A percentile compares a stretch with the other conserved stretches of the same genome.
These are phyloP conservation scores for Oreotrochilus melanogaster DNA, from an alignment of 2,113 vertebrate genomes.

Conservation along the genomic window DNA sequence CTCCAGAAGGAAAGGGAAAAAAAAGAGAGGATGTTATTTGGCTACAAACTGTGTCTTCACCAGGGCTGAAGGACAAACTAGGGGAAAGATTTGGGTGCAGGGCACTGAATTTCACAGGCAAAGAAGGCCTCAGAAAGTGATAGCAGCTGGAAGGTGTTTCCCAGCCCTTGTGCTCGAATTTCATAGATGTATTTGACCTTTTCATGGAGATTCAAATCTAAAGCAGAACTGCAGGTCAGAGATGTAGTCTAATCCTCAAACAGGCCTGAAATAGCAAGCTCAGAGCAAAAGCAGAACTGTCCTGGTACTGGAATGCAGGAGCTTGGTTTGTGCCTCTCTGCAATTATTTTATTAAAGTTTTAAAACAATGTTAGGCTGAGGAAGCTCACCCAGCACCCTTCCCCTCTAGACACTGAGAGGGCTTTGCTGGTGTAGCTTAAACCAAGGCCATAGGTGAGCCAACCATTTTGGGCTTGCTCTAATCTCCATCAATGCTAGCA, in stretches of 20 bases:
- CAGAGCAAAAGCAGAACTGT: neutral
- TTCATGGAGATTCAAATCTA: neutral
- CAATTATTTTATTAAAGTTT: neutral
- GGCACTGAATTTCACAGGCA: rapidly evolving
- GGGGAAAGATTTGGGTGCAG: neutral
- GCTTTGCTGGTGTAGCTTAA: neutral
- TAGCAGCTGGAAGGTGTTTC: neutral
- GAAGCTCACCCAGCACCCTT: neutral
- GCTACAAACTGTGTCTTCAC: neutral
- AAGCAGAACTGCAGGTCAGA: neutral
- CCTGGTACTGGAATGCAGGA: neutral
- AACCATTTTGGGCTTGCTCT: neutral
- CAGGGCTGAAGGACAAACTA: neutral
- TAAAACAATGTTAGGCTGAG: neutral
- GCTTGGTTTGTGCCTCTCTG: neutral
- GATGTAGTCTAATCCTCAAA: neutral
- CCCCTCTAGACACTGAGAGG: neutral
- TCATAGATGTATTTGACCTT: neutral
- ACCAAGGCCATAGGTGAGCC: neutral
- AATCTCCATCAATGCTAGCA: neutral
- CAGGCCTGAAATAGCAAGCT: neutral
- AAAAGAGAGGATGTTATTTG: neutral
- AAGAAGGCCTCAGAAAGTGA: neutral
- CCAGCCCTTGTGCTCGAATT: neutral
- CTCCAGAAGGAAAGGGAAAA: neutral